Conservation (phyloP, 1,140 invertebrate genomes). For the Pseudomyrmex dendroicus region DNA sequence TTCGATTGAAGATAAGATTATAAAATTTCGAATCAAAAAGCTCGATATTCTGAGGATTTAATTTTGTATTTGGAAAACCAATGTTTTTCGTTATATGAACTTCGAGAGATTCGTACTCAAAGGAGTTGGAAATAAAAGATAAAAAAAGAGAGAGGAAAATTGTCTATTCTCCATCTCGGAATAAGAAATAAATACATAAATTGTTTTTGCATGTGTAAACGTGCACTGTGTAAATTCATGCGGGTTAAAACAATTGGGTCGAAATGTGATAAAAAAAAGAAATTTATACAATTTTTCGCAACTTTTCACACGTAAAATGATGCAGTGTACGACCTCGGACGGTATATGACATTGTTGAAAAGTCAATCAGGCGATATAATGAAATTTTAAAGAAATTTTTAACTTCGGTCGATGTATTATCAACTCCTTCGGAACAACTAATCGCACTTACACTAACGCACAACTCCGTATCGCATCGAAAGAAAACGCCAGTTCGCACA, state of each 20-base stretch:
- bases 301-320: conserved; percentile 4
- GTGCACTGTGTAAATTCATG: not conserved
- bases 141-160: too few species aligned
- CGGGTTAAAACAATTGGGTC: not conserved
- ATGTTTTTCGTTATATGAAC: too few species aligned
- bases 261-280: not conserved
- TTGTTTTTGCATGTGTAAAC: not conserved
- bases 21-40: too few species aligned
- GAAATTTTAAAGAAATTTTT: not conserved
- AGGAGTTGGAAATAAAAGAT: too few species aligned
- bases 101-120: too few species aligned
- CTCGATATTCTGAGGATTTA: too few species aligned
- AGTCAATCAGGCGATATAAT: not conserved
- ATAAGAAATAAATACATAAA: conserved; percentile 8
- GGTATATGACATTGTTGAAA: conserved; percentile 14
- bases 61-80: too few species aligned
- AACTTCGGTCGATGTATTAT: not conserved
- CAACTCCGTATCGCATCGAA: conserved; percentile 4
- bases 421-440: not conserved
- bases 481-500: not conserved
- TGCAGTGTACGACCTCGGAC: conserved; percentile 1
- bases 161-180: too few species aligned
- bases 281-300: not conserved
- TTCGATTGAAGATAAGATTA: too few species aligned
- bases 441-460: conserved; percentile 15